phyloP scores from a whole-genome alignment of 2,888 invertebrate species.

The Ophonus ardosiacus region DNA sequence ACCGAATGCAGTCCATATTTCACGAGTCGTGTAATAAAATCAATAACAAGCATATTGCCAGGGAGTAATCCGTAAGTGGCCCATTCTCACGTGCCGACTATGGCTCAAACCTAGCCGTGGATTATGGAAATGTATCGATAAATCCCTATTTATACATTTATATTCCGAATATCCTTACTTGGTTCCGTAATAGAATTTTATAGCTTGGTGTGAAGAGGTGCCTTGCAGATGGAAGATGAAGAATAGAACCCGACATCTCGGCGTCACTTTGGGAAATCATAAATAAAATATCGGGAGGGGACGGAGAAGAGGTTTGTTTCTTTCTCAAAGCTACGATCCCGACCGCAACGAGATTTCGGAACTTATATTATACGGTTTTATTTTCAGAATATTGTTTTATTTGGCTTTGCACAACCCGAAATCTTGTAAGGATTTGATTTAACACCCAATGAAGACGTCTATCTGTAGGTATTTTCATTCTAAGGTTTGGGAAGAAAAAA shows the following conservation, averaged over 20 bases:
- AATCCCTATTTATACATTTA: conserved; percentile 62
- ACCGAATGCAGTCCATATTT: conserved; percentile 41
- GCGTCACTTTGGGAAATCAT: conserved; percentile 48
- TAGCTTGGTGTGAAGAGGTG: conserved; percentile 36
- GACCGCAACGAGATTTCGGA: background rate
- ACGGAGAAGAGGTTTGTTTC: background rate
- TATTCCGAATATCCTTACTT: conserved; percentile 44
- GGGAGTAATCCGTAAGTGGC: conserved; percentile 29
- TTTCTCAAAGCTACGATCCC: background rate
- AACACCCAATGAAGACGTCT: too few relatives aligned
- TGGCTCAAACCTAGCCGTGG: conserved; percentile 27
- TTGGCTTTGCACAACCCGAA: background rate
- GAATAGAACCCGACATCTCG: conserved; percentile 35
- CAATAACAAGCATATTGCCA: conserved; percentile 51
- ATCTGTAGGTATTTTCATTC: too few relatives aligned
- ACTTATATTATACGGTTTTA: conserved; percentile 6
- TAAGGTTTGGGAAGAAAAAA: too few relatives aligned
- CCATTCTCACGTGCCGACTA: conserved; percentile 57
- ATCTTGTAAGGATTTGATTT: too few relatives aligned
- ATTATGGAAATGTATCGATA: conserved; percentile 60
- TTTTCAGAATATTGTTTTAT: conserved; percentile 10
- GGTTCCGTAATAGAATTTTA: conserved; percentile 60
- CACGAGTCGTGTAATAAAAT: conserved; percentile 30
- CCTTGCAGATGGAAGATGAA: conserved; percentile 37
- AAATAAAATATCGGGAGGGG: conserved; percentile 35